Evolutionary conservation across 2,797 vertebrate genomes (phyloP).

Genomic region (Paramormyrops hopkinsi): DNA sequence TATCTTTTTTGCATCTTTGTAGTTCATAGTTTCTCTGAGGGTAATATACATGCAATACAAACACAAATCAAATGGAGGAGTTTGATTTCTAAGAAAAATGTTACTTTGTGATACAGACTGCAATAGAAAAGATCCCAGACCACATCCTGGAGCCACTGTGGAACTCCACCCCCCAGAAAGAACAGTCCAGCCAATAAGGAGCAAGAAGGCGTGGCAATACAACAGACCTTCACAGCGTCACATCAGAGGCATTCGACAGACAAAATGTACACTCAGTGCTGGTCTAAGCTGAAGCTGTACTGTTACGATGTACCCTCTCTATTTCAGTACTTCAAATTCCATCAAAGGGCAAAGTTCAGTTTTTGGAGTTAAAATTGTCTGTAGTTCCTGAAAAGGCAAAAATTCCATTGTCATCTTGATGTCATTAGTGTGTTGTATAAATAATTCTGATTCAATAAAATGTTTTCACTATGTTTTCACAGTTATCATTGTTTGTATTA

Average conservation of each 20-base stretch:
- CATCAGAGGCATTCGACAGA: not conserved
- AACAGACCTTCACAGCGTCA: not conserved
- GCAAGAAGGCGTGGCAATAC: conserved; percentile 15
- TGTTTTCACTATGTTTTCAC: not conserved
- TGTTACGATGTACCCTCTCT: not conserved
- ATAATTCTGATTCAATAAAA: not conserved
- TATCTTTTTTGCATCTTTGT: not conserved
- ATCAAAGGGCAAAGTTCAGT: not conserved
- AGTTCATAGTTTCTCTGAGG: not conserved
- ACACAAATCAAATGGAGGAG: not conserved
- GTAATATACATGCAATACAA: not conserved
- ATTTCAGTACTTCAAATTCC: not conserved
- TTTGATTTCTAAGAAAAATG: conserved; percentile 11
- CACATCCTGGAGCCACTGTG: conserved; percentile 82
- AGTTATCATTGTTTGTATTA: not conserved
- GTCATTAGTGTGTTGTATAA: not conserved
- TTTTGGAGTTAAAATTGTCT: not conserved
- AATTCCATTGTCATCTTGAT: not conserved
- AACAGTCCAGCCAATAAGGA: conserved; percentile 52
- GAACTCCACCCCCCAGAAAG: conserved; percentile 52
- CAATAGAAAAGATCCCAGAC: conserved; percentile 78
- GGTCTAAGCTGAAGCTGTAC: not conserved
- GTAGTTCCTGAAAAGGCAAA: not conserved
- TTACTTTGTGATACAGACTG: conserved; percentile 59
- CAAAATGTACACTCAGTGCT: not conserved